Evolutionary conservation across 2,113 vertebrate species (phyloP), one percentile per base, ranked within the genome.

Genomic region (Baryphthengus martii): DNA sequence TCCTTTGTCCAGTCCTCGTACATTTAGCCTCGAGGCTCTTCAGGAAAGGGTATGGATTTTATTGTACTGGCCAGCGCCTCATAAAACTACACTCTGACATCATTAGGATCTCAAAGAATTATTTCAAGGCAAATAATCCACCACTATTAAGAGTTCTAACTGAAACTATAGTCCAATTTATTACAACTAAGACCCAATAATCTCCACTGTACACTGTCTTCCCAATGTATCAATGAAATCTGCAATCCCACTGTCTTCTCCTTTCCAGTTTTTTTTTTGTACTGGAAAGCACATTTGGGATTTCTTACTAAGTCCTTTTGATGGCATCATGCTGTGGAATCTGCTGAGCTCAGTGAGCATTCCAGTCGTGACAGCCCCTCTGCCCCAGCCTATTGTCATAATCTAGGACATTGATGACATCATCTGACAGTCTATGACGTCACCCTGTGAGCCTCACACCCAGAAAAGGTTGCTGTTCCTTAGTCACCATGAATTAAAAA

Each of bases 301-400:
- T 94, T 95, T 91, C 67, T 92, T 74, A 61, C 72, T 85, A 94
- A 89, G 44, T 56, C 85, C 67, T 95, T 93, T 85, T 59, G 78
- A 88, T 90, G 75, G 82, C 59, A 88, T 87, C 40, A 61, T 23
- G 16, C 50, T 89, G 73, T 90, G 92, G 88, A 92, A 95, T 83
- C 70, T 55, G 85, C 86, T 85, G 59, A 94, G 4, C 44, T 66
- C 50, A 66, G 63, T 23, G n/a, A 89, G 50, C 53, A 91, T 93
- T 86, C 76, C 68, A 96, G 66, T 73, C 63, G 63, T 28, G 78
- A 81, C 76, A 89, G 82, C 58, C 25, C 31, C 25, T 88, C 13
- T 37, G 31, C 39, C 56, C 40, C 76, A 92, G 66, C 25, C 40
- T 65, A 10, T 16, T 73, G 23, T 23, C 62, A 55, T 29, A 58